These are phyloP conservation scores for Rachycentron canadum DNA, from an alignment of 2,797 vertebrate genomes.

Conservation along the genomic window DNA sequence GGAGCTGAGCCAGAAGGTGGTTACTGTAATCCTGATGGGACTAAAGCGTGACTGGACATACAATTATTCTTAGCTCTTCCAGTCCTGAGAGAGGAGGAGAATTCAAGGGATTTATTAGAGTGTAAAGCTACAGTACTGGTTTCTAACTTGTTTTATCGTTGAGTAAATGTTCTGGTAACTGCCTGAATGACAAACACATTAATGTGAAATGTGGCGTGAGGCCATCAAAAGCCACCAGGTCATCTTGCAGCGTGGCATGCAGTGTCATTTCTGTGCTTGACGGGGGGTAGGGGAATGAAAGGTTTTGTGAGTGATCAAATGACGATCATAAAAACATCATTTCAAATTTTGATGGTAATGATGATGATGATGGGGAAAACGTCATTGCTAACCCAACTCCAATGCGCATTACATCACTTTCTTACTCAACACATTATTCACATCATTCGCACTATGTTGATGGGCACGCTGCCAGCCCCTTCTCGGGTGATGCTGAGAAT, in stretches of 20 bases:
- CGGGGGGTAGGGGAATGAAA: slow-evolving; percentile 1
- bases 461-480: slow-evolving; percentile 5
- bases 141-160: neutral
- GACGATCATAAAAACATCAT: slow-evolving; percentile 44
- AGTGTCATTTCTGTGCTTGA: neutral
- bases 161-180: neutral
- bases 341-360: slow-evolving; percentile 45
- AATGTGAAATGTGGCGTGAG: slow-evolving; percentile 15
- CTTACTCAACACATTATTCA: slow-evolving; percentile 28
- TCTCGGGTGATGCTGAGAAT: slow-evolving; percentile 26
- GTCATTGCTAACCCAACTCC: slow-evolving; percentile 1
- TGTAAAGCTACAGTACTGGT: neutral
- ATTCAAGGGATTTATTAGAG: neutral
- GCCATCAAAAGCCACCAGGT: slow-evolving; percentile 36
- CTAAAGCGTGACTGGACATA: slow-evolving; percentile 13
- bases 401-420: neutral
- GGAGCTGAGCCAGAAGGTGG: slow-evolving; percentile 22
- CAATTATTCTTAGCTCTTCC: slow-evolving; percentile 20
- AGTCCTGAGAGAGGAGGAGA: neutral
- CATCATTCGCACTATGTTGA: neutral
- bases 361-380: neutral
- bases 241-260: slow-evolving; percentile 44
- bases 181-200: neutral
- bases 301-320: slow-evolving; percentile 45
- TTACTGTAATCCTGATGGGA: slow-evolving; percentile 25